A percentile compares a stretch with the other conserved stretches of the same genome.
Evolutionary conservation across 2,113 vertebrate genomes (phyloP).

Genomic region (Cynopterus brachyotis): DNA sequence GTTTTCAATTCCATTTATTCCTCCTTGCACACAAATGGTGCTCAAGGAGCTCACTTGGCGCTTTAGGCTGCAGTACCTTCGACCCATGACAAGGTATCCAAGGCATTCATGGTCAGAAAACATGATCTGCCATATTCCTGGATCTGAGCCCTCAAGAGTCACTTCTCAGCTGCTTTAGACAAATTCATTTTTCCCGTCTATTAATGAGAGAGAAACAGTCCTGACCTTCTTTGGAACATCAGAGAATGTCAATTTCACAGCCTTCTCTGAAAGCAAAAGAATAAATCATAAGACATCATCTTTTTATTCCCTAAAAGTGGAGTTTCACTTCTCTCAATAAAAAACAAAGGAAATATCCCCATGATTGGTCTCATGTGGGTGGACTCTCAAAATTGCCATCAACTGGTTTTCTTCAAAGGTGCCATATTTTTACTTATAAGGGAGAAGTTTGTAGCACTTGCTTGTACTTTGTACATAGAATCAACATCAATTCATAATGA

Average conservation of each 20-base stretch:
- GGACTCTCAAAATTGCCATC: not conserved
- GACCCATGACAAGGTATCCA: not conserved
- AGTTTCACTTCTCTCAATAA: slow-evolving; percentile 24
- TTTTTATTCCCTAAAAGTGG: not conserved
- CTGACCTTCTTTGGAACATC: not conserved
- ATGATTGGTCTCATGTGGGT: not conserved
- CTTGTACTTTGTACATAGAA: not conserved
- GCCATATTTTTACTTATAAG: not conserved
- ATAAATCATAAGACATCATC: slow-evolving; percentile 36
- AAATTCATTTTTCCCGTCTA: not conserved
- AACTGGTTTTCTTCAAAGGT: not conserved
- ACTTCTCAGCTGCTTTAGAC: not conserved
- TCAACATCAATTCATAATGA: not conserved
- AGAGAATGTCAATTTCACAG: slow-evolving; percentile 12
- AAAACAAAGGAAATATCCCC: not conserved
- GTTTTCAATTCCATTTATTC: not conserved
- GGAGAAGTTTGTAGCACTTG: not conserved
- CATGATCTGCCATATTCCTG: not conserved
- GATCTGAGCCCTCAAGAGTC: not conserved
- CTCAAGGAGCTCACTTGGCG: not conserved
- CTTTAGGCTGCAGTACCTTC: too few relatives aligned
- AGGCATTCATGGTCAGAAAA: not conserved
- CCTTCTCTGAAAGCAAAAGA: slow-evolving; percentile 2
- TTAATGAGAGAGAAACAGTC: not conserved
- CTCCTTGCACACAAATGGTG: not conserved